These are phyloP conservation scores for Crossocerus cetratus DNA, from an alignment of 2,888 invertebrate genomes.

Conservation along the genomic window DNA sequence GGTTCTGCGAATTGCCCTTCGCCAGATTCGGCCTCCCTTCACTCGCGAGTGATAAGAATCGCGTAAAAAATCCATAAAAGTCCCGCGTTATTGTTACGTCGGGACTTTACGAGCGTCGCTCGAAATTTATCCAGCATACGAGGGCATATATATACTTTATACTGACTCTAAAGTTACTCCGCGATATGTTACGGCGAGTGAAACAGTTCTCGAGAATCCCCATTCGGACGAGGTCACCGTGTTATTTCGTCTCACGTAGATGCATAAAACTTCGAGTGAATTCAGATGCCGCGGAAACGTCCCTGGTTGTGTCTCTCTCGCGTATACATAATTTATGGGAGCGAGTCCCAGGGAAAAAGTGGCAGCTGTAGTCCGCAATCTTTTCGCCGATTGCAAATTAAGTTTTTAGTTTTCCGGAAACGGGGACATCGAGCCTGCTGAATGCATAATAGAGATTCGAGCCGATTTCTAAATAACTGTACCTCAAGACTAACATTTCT, in stretches of 20 bases:
- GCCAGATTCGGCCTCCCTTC: no score
- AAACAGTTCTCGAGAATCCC: not conserved
- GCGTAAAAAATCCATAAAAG: no score
- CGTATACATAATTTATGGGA: not conserved
- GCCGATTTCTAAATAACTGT: no score
- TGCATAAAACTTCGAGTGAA: not conserved
- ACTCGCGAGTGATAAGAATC: no score
- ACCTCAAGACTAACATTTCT: no score
- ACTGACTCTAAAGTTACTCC: not conserved
- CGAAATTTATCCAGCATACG: not conserved
- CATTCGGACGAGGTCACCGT: not conserved
- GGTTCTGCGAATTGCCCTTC: no score
- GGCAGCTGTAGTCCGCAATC: not conserved
- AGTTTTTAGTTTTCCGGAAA: not conserved
- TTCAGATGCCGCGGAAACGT: not conserved
- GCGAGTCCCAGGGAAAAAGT: not conserved
- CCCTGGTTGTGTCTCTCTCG: not conserved
- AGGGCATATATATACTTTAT: not conserved
- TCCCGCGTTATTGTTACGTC: no score
- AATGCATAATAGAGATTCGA: no score
- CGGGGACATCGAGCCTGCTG: no score
- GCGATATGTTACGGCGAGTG: not conserved
- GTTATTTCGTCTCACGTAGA: constrained; percentile 1
- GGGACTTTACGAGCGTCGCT: no score
- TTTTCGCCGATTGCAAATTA: not conserved